Evolutionary conservation across 2,888 invertebrate species (phyloP), one percentile per base, ranked within the genome.

Genomic region (Aricia artaxerxes): DNA sequence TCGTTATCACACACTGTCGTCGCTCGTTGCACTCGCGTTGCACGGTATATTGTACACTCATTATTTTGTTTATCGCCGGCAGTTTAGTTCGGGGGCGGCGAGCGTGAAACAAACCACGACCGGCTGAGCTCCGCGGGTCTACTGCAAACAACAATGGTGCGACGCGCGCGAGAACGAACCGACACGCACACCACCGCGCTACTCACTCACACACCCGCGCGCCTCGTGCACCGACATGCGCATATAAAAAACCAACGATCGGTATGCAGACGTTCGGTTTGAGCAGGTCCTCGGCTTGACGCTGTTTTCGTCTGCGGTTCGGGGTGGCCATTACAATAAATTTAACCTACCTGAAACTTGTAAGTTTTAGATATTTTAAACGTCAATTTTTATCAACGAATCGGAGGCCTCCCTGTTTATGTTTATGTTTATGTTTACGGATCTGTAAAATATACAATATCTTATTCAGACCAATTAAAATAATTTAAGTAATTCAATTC

Each of bases 251-350:
- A 93, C 93, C 90, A 90, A 90, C 92, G 93, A 94, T 94, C 93
- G 94, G 94, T 94, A 94, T 94, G 94, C 94, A 94, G 94, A 94
- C 94, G 93, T 93, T 94, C 90, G 92, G 92, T 93, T 92, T 90
- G 92, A 92, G 93, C 93, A 94, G 94, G 93, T 94, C 94, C 93
- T 91, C 90, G 90, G 91, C 91, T 92, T 92, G 93, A 91, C 93
- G 93, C 93, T 93, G 93, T 94, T 94, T 94, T 94, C 93, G 94
- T 94, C 93, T 93, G 92, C 92, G 92, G 92, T 91, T 86, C 91
- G 86, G 93, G 89, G 93, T 92, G 90, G 87, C 89, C 88, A 88
- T 87, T 85, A 87, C 86, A 82, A 82, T 81, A 83, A 83, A 84
- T 82, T 82, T 82, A 85, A 87, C 87, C 87, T 89, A 90, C 89